Conservation (phyloP, 2,888 invertebrate species). For the Melipona bicolor region DNA sequence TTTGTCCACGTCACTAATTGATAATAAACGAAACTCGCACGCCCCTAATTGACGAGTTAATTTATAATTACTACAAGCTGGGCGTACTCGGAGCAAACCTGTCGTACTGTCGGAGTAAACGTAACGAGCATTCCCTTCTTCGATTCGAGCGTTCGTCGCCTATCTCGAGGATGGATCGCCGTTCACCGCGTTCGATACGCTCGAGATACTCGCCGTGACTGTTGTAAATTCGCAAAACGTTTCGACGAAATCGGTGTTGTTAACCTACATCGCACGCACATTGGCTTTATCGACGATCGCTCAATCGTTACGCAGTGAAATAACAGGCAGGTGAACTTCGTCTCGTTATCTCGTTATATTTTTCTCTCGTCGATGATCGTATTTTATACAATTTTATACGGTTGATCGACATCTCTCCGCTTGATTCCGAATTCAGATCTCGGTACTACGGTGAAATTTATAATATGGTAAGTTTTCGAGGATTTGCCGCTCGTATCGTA, state of each 20-base stretch:
- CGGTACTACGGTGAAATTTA: background rate
- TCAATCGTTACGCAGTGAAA: constrained; percentile 49
- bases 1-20: constrained; percentile 1
- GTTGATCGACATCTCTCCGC: background rate
- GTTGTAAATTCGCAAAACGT: constrained; percentile 44
- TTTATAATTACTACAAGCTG: constrained; percentile 40
- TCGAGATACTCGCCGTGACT: constrained; percentile 13
- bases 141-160: constrained; percentile 25
- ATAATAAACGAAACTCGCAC: background rate
- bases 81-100: background rate
- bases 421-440: background rate
- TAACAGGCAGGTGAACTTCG: constrained; percentile 52
- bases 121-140: background rate
- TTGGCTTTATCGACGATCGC: constrained; percentile 59
- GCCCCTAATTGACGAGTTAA: constrained; percentile 24
- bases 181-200: constrained; percentile 30
- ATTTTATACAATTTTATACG: background rate
- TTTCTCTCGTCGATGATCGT: background rate
- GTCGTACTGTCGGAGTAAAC: background rate
- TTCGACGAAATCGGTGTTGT: constrained; percentile 50
- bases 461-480: background rate
- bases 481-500: background rate
- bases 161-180: constrained; percentile 40
- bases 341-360: too few species aligned
- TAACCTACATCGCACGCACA: constrained; percentile 47